Conservation (phyloP, 2,113 vertebrate genomes). For the Hassar affinis region DNA sequence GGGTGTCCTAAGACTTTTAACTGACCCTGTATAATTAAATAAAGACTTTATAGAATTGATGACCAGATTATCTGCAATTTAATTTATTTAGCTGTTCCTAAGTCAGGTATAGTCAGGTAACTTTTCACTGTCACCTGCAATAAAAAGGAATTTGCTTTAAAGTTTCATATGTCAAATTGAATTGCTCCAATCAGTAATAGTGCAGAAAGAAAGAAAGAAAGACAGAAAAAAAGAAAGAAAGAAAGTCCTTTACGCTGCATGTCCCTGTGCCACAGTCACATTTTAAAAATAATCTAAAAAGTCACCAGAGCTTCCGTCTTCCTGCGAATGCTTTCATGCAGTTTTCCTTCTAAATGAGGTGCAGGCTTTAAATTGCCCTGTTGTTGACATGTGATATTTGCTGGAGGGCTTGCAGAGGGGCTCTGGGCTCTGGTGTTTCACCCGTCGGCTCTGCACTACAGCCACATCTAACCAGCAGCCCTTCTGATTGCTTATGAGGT, state of each 20-base stretch:
- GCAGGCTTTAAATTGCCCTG: conserved; percentile 47
- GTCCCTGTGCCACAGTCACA: conserved; percentile 39
- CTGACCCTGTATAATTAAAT: too few species aligned
- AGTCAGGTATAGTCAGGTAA: not conserved
- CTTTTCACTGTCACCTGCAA: not conserved
- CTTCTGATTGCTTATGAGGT: conserved; percentile 57
- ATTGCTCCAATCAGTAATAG: not conserved
- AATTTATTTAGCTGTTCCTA: not conserved
- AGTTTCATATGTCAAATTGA: conserved; percentile 3
- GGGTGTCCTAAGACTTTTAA: too few species aligned
- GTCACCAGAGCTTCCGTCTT: conserved; percentile 50
- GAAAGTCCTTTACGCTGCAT: not conserved
- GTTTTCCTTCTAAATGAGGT: conserved; percentile 57
- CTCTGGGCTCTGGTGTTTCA: conserved; percentile 22
- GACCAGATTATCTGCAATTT: not conserved
- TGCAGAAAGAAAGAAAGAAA: not conserved
- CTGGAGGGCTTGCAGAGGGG: conserved; percentile 15
- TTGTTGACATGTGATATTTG: conserved; percentile 50
- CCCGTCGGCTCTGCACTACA: conserved; percentile 29
- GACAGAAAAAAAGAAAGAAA: too few species aligned
- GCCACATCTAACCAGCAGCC: conserved; percentile 49
- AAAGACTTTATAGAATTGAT: not conserved
- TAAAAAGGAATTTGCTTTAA: not conserved
- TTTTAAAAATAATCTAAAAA: conserved; percentile 52
- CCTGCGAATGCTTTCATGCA: conserved; percentile 43